Evolutionary conservation across 2,888 invertebrate genomes (phyloP), one percentile per base, ranked within the genome.

Genomic region (Limenitis camilla): DNA sequence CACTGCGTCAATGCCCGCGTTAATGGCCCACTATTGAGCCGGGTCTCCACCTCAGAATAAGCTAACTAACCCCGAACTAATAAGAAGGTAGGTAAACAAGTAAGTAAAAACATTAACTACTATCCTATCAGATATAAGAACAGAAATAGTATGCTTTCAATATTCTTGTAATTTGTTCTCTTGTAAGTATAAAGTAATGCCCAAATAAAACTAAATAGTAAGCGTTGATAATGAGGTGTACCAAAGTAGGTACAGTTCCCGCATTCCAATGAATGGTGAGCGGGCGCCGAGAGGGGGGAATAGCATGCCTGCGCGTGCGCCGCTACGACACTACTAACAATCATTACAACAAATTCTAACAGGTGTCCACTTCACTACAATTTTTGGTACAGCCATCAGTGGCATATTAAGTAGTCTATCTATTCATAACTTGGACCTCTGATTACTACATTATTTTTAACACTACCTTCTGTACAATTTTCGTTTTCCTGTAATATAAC

Each of bases 221-320:
- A 68, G 63, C 71, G 72, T 74, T 74, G 72, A 72, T 76, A 79
- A 79, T 76, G 74, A 77, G 74, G 72, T 74, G 76, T 75, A 74
- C 70, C 61, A 62, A 71, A 77, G 77, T 19, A 19, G 19, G 19
- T 77, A 76, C 74, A 74, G 67, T 69, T 71, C 71, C 74, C 76
- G 76, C 82, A 83, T 83, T 82, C 81, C 81, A 66, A 79, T 80
- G 78, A 81, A 81, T 79, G 76, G 76, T 74, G 72, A 65, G 49
- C 49, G 68, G 70, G 63, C 61, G 62, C 60, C 58, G 61, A 60
- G 53, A 47, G 53, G 59, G 46, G 58, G 61, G 61, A 61, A 68
- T 72, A 75, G 75, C 77, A 80, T 82, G 78, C 81, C 80, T 76
- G 78, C 81, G 82, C 81, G 81, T 80, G 78, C 78, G 75, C 68